These are phyloP conservation scores for Metaphire vulgaris DNA, from an alignment of 1,140 invertebrate species.

Conservation along the genomic window DNA sequence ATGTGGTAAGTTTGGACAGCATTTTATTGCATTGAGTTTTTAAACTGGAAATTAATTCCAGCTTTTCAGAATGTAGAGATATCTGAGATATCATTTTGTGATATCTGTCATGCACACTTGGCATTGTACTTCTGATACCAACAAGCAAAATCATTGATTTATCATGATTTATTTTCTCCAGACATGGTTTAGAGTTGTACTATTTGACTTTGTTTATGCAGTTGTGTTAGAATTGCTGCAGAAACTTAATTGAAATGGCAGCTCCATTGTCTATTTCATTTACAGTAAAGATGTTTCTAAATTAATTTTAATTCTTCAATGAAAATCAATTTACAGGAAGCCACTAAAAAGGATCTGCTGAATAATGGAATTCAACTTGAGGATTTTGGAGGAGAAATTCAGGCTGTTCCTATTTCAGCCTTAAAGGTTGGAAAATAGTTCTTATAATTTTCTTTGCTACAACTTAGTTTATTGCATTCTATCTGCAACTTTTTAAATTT, in stretches of 20 bases:
- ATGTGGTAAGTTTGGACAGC: conserved; percentile 58
- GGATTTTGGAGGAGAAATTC: conserved; percentile 82
- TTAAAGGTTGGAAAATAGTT: conserved; percentile 57
- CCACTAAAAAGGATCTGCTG: conserved; percentile 66
- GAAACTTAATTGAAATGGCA: neutral
- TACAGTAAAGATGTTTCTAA: neutral
- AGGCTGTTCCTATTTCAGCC: conserved; percentile 85
- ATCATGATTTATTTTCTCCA: too few species aligned
- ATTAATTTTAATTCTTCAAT: too few species aligned
- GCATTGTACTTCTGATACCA: too few species aligned
- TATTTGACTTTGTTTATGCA: too few species aligned
- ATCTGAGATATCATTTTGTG: conserved; percentile 15
- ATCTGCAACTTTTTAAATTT: too few species aligned
- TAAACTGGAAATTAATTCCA: too few species aligned
- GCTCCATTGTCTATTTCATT: neutral
- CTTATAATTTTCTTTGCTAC: conserved; percentile 27
- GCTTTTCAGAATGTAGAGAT: too few species aligned
- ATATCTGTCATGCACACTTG: conserved; percentile 4
- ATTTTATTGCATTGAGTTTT: too few species aligned
- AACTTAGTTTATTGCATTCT: neutral
- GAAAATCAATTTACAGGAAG: too few species aligned
- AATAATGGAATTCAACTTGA: conserved; percentile 75
- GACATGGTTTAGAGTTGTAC: too few species aligned
- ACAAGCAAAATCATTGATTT: too few species aligned
- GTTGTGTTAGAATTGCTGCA: too few species aligned